Conservation (phyloP, 35 echinoderm and acorn worm genomes). For the Apostichopus japonicus region DNA sequence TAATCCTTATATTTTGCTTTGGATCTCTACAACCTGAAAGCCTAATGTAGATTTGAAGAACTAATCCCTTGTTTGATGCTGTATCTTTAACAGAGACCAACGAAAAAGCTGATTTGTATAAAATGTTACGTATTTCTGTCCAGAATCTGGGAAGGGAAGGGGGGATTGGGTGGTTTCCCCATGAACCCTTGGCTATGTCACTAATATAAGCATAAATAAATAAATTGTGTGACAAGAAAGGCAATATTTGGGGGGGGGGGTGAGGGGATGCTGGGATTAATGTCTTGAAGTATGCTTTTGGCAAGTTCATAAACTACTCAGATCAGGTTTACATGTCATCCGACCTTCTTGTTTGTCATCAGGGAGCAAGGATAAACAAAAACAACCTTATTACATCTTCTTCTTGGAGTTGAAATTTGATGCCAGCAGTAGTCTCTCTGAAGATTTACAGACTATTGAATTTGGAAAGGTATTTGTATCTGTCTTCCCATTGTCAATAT, state of each 20-base stretch:
- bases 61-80: no score
- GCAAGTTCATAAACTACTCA: no score
- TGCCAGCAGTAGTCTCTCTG: neutral
- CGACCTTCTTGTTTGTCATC: no score
- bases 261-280: neutral
- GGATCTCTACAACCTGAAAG: no score
- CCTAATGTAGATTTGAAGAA: no score
- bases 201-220: neutral
- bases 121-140: no score
- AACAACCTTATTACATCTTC: conserved; percentile 26
- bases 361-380: neutral
- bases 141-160: no score
- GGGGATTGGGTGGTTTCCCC: neutral
- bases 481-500: neutral
- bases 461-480: neutral
- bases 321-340: no score
- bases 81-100: no score
- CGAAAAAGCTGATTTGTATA: no score
- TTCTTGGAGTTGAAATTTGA: conserved; percentile 45
- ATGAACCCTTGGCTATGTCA: neutral
- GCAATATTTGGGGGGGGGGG: neutral
- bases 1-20: no score
- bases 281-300: no score
- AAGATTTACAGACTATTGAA: neutral
- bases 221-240: neutral